phyloP scores from a whole-genome alignment of 2,797 vertebrate species.

The Hippocampus kuda region DNA sequence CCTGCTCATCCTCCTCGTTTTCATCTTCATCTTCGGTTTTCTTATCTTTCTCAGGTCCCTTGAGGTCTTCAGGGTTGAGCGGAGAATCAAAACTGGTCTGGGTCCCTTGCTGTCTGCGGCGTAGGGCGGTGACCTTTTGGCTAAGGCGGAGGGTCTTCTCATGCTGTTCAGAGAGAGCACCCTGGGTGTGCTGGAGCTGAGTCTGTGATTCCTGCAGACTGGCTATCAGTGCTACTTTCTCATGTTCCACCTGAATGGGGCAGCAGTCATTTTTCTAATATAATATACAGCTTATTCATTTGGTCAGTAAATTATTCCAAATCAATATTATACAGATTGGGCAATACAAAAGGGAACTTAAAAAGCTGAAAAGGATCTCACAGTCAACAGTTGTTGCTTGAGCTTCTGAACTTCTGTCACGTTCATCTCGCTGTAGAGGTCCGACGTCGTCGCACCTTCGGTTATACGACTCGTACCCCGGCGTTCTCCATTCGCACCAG shows the following conservation, averaged over 20 bases:
- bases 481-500: conserved; percentile 74
- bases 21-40: conserved; percentile 49
- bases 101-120: conserved; percentile 61
- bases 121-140: conserved; percentile 73
- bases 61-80: conserved; percentile 31
- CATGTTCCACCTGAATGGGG: conserved; percentile 78
- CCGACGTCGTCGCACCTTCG: conserved; percentile 58
- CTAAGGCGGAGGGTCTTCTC: conserved; percentile 77
- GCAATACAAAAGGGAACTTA: background rate
- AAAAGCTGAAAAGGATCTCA: conserved; percentile 40
- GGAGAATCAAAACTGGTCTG: conserved; percentile 1
- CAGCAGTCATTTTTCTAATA: conserved; percentile 3
- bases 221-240: conserved; percentile 78
- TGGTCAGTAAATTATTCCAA: too few species aligned
- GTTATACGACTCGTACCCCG: conserved; percentile 64
- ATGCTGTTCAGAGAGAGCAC: conserved; percentile 83
- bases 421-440: conserved; percentile 92
- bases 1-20: conserved; percentile 23
- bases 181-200: conserved; percentile 86
- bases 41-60: conserved; percentile 54
- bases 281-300: too few species aligned
- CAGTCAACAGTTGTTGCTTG: conserved; percentile 87
- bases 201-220: conserved; percentile 88
- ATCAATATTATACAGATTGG: background rate
- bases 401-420: conserved; percentile 92